Base-by-base conservation (phyloP, 2,113 vertebrate genomes). In the Columbina picui region DNA sequence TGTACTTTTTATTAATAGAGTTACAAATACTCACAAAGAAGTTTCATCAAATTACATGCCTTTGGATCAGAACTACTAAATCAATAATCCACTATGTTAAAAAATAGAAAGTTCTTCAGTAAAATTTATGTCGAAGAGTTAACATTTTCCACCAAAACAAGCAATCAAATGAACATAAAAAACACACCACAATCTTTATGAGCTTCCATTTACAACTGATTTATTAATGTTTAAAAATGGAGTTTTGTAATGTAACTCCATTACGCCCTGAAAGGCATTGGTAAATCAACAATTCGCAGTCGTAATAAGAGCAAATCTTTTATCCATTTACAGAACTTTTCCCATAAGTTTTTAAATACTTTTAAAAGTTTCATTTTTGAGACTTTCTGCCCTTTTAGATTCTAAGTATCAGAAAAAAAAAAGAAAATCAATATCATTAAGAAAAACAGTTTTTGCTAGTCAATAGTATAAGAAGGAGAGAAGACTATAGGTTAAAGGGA, bases 171-270 rank as follows among this genome's bases (percentile, higher is more conserved):
- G 74, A 91, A 73, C 17, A 60, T 39, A 70, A 57, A 10, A 70
- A 86, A 70, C 38, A 63, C 27, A 92, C 55, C 85, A 75, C 90
- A 92, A 39, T 22, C 29, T 93, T 90, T 92, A 88, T 70, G n/a
- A 94, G 9, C 63, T 90, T 94, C 92, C 63, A 86, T 90, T 91
- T 93, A 59, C 9, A 81, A 47, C 26, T 94, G 68, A 95, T 94
- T 96, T 95, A 94, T 91, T 95, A 10, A 38, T 56, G 47, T 71
- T 77, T 71, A n/a, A 86, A 95, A 96, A 83, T 86, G 29, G 71
- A 94, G 4, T 77, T 93, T 80, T 6, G 1, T 8, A 21, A 39
- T 84, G 30, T 45, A 80, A 64, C 7, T 67, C 78, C 38, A 74
- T 85, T 95, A 90, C 52, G 8, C 5, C 26, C 12, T 70, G 49